Evolutionary conservation across 2,888 invertebrate species (phyloP).

Genomic region (Xestia sexstrigata): DNA sequence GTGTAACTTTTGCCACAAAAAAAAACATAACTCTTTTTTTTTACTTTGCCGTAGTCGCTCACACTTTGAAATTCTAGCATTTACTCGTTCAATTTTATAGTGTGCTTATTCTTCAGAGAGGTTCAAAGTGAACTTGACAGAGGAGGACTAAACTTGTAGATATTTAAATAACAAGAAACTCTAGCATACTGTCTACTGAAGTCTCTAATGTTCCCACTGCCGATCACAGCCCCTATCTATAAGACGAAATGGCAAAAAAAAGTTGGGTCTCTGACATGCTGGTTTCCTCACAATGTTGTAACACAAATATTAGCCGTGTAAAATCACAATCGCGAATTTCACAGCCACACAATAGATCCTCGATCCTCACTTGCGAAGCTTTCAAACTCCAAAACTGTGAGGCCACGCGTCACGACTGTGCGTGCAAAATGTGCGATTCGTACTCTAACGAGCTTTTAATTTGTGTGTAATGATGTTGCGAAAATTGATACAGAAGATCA

Average conservation of each 20-base stretch:
- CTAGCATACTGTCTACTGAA: background rate
- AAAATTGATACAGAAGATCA: constrained; percentile 27
- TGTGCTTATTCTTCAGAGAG: background rate
- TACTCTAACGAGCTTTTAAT: constrained; percentile 64
- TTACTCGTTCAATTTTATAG: background rate
- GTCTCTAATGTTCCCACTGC: background rate
- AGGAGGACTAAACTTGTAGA: background rate
- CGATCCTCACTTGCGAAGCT: constrained; percentile 44
- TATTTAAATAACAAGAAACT: background rate
- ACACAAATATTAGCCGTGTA: too few species aligned
- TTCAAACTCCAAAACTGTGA: constrained; percentile 46
- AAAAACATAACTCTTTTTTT: background rate
- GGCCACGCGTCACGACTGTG: constrained; percentile 61
- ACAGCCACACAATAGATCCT: constrained; percentile 45
- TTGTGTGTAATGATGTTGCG: constrained; percentile 52
- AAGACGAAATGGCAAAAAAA: too few species aligned
- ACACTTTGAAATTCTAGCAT: background rate
- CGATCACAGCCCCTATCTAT: background rate
- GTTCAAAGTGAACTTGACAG: background rate
- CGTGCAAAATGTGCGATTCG: constrained; percentile 58
- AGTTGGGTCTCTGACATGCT: background rate
- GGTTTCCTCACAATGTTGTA: background rate
- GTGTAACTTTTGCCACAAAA: background rate
- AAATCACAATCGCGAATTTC: constrained; percentile 37
- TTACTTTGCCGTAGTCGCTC: background rate